Conservation (phyloP, 2,797 vertebrate genomes). For the Heteromormyrus szaboi region DNA sequence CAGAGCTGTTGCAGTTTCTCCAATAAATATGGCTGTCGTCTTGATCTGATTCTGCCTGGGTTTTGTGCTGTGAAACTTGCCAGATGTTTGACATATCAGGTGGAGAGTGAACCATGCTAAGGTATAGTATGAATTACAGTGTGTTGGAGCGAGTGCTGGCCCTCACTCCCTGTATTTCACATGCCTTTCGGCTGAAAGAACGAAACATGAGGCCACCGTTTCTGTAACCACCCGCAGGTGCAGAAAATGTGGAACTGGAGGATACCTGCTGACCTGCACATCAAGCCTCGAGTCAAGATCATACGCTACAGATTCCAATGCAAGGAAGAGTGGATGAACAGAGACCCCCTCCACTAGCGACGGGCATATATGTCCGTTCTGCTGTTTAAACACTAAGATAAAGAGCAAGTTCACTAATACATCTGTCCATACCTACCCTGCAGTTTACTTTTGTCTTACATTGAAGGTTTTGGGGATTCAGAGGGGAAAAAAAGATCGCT, state of each 20-base stretch:
- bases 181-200: background rate
- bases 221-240: conserved; percentile 47
- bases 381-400: conserved; percentile 49
- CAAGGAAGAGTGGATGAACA: conserved; percentile 54
- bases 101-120: background rate
- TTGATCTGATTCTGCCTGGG: background rate
- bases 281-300: conserved; percentile 62
- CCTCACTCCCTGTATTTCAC: background rate
- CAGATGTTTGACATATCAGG: background rate
- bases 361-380: conserved; percentile 39
- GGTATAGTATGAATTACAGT: background rate
- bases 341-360: conserved; percentile 48
- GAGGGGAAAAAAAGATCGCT: background rate
- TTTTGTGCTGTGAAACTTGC: background rate
- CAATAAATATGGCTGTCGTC: background rate
- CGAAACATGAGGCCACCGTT: background rate
- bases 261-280: conserved; percentile 76
- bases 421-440: conserved; percentile 39
- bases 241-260: conserved; percentile 78
- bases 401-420: conserved; percentile 40
- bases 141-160: background rate
- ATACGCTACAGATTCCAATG: conserved; percentile 67
- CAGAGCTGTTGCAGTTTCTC: background rate
- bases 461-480: background rate
- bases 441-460: conserved; percentile 18